These are phyloP conservation scores for Alosa sapidissima DNA, from an alignment of 2,797 vertebrate species.

Conservation along the genomic window DNA sequence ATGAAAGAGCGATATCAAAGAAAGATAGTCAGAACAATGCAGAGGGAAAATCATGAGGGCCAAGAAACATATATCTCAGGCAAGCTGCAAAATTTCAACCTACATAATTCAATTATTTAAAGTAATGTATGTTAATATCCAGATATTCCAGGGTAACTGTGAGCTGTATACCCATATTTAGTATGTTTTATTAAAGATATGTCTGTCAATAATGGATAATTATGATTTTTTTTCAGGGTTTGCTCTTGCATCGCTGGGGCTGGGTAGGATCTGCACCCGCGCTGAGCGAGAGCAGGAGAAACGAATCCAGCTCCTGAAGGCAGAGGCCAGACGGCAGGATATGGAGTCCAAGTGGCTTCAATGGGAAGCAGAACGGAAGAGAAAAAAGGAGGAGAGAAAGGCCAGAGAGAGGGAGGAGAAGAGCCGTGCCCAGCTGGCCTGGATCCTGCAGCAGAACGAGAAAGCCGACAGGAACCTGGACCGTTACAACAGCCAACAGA, in stretches of 20 bases:
- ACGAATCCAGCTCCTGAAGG: background rate
- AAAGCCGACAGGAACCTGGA: slow-evolving; percentile 7
- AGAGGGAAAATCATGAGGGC: background rate
- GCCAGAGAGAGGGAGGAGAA: background rate
- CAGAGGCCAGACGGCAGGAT: background rate
- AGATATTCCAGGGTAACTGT: background rate
- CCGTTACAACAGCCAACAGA: background rate
- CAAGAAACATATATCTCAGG: background rate
- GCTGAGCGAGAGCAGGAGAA: slow-evolving; percentile 20
- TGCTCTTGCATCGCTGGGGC: background rate
- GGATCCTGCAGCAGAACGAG: background rate
- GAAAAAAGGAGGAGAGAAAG: background rate
- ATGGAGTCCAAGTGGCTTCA: slow-evolving; percentile 9
- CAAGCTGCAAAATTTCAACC: background rate
- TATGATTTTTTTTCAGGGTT: background rate
- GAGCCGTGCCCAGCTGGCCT: background rate
- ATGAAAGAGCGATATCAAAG: background rate
- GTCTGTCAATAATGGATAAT: background rate
- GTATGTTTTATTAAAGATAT: background rate
- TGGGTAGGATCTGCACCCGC: background rate
- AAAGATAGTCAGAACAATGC: background rate
- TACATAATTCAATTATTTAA: background rate
- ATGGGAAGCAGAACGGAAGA: background rate
- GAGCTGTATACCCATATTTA: background rate
- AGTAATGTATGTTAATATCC: background rate